Base-by-base conservation (phyloP, 2,113 vertebrate genomes). In the Pogona vitticeps region DNA sequence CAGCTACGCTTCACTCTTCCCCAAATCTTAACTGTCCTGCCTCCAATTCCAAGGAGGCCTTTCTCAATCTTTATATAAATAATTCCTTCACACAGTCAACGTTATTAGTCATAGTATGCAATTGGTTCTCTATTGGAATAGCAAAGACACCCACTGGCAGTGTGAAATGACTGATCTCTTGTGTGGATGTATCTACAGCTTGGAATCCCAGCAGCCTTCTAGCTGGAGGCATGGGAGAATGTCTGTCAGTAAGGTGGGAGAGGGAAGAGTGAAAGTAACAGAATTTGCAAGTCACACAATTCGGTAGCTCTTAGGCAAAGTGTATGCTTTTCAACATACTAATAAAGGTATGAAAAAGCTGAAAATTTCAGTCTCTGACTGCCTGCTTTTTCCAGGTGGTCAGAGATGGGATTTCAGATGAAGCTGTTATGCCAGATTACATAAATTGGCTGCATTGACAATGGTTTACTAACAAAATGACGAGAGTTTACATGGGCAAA, bases 61-160 rank as follows among this genome's bases (percentile, higher is more conserved):
- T 94, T 93, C 86, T 94, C 93, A 91, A 92, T 93, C 90, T 91
- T 92, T 91, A 58, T 93, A 93, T 91, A 90, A 93, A 93, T 94
- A 93, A 92, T 94, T 93, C 94, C 94, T 95, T 94, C 94, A 94
- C 92, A 93, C 84, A 90, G 90, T 90, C 93, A 95, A 93, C 67
- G 36, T 90, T 94, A 95, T 95, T 95, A 95, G 95, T 94, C 93
- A 94, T 94, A 95, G 93, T 90, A 87, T 93, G 94, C 94, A 95
- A 94, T 92, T 0, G 91, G 86, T 65, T 91, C 92, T 92, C 88
- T 90, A 76, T 92, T 85, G 90, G 93, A 92, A 94, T 92, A 67
- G 91, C 15, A 79, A 85, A 89, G 93, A 85, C 92, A 88, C 93
- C 95, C 93, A 92, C 18, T 85, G 91, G 95, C 92, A 7, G 88